Base-by-base conservation (phyloP, 2,888 invertebrate genomes). In the Sympetrum striolatum region DNA sequence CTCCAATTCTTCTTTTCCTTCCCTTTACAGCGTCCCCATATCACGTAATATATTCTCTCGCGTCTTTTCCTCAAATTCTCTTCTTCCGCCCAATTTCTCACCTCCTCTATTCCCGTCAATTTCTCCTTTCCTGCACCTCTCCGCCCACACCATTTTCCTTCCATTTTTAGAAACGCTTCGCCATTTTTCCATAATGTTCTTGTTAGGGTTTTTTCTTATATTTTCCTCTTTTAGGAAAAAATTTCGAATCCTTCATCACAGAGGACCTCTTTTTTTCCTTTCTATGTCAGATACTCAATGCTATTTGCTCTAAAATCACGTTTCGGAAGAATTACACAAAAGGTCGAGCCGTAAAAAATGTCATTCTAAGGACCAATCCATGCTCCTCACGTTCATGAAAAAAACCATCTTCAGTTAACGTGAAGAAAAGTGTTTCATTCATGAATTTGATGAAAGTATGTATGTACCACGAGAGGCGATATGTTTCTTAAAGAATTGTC, bases 61-160 rank as follows among this genome's bases (percentile, higher is more conserved):
- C 48, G 48, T 48, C 58, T 53, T 48, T 58, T 58, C 48, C 22
- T 25, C 53, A 25, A 44, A 82, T 44, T 53, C 53, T 82, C 39
- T 82, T n/a, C 64, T 73, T 73, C 73, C 73, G 73, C 73, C 73
- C 39, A 81, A 39, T 81, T 81, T 48, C 53, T 81, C 81, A n/a
- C 81, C 15, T 12, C 48, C 81, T 35, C 44, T 44, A 58, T 53
- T 64, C n/a, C 25, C 79, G 39, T 48, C 31, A 39, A 22, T 39
- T 90, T n/a, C 22, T 12, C 12, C 64, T 90, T 73, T 39, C n/a
- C n/a, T n/a, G n/a, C n/a, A 10, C 8, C 64, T 73, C 39, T 90
- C 1, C 48, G 12, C 73, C n/a, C 39, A n/a, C 12, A 18, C 80
- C 39, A 22, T 15, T 37, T 15, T 80, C 39, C 80, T 39, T 22